phyloP scores from a whole-genome alignment of 2,113 vertebrate species.

The Ancistrus triradiatus region DNA sequence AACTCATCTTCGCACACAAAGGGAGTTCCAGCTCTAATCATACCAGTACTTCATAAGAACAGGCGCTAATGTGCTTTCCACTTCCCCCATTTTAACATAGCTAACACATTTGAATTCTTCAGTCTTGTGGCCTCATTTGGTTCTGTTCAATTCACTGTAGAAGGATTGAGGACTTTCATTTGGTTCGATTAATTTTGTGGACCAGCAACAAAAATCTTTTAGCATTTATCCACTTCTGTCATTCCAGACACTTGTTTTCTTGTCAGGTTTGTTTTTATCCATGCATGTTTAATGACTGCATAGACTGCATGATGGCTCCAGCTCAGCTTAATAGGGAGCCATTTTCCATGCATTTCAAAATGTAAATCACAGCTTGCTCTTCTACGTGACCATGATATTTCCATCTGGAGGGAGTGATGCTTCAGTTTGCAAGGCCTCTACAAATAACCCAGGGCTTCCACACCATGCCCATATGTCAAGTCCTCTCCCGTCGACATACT shows the following conservation, averaged over 20 bases:
- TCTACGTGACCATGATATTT: conserved; percentile 55
- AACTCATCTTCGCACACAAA: conserved; percentile 44
- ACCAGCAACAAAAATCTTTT: neutral
- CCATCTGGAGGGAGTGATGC: conserved; percentile 21
- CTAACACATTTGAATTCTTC: neutral
- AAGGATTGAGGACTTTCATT: neutral
- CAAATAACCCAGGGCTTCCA: conserved; percentile 38
- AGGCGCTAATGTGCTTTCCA: conserved; percentile 18
- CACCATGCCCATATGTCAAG: conserved; percentile 38
- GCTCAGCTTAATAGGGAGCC: conserved; percentile 53
- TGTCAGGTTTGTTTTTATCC: conserved; percentile 36
- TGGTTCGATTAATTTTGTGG: neutral
- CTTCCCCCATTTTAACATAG: conserved; percentile 6
- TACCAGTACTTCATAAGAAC: conserved; percentile 26
- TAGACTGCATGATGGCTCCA: conserved; percentile 57
- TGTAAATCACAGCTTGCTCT: neutral
- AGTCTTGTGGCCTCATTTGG: neutral
- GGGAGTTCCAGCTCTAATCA: conserved; percentile 32
- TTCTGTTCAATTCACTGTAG: neutral
- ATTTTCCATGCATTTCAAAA: conserved; percentile 4
- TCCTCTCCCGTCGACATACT: conserved; percentile 61
- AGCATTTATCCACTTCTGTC: neutral
- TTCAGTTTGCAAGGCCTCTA: conserved; percentile 12
- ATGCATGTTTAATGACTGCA: conserved; percentile 63
- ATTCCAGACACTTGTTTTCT: conserved; percentile 19